A percentile compares a stretch with the other conserved stretches of the same genome.
These are phyloP conservation scores for Girardia tigrina DNA, from an alignment of 2,888 invertebrate genomes.

Conservation along the genomic window DNA sequence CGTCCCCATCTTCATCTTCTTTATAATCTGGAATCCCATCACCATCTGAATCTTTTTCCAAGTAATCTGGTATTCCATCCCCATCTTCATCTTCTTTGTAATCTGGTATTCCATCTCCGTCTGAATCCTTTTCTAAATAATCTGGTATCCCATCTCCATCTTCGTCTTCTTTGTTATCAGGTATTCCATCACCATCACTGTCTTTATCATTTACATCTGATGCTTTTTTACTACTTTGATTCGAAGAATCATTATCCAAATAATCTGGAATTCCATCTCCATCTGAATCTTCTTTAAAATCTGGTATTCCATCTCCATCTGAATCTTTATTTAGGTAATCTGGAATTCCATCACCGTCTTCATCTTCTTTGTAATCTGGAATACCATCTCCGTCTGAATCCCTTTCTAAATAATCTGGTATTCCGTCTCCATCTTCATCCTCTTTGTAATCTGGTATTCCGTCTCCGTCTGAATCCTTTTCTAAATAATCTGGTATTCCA, in stretches of 20 bases:
- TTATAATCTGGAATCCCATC: conserved; percentile 43
- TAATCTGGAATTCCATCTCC: conserved; percentile 26
- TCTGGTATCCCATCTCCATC: conserved; percentile 39
- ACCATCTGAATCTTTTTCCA: conserved; percentile 39
- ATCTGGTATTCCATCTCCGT: conserved; percentile 40
- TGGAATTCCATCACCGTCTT: conserved; percentile 45
- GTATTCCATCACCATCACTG: conserved; percentile 38
- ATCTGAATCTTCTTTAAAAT: conserved; percentile 7
- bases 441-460: conserved; percentile 39
- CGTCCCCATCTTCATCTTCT: conserved; percentile 42
- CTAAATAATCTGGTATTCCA: conserved; percentile 43
- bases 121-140: conserved; percentile 34
- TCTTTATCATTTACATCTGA: conserved; percentile 33
- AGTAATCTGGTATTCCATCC: conserved; percentile 41
- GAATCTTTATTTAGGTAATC: conserved; percentile 39
- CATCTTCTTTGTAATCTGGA: conserved; percentile 40
- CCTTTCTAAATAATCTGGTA: conserved; percentile 40
- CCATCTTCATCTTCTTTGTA: conserved; percentile 41
- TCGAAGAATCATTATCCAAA: conserved; percentile 27
- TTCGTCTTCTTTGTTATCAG: conserved; percentile 37
- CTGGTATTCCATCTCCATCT: conserved; percentile 25
- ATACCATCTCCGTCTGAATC: conserved; percentile 41
- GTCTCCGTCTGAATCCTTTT: conserved; percentile 38
- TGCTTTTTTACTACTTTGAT: conserved; percentile 18
- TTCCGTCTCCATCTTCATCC: conserved; percentile 44